phyloP scores from a whole-genome alignment of 2,113 vertebrate species.

The Chunga burmeisteri region DNA sequence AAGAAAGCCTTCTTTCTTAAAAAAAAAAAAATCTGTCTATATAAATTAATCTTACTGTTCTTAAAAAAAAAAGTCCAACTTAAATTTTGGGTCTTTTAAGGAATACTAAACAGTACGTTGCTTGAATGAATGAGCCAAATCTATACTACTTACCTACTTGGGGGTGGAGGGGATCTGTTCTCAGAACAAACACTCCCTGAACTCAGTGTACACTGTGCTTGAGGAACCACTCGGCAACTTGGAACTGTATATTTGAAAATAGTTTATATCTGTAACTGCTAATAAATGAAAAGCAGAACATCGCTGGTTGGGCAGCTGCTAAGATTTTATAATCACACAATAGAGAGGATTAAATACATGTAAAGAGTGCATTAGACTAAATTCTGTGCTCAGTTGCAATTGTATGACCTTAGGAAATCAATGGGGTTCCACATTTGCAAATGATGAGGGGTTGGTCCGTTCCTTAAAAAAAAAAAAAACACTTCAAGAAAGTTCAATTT shows the following conservation, averaged over 20 bases:
- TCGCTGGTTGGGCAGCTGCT: slow-evolving; percentile 12
- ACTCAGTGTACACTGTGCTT: neutral
- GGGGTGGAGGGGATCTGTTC: neutral
- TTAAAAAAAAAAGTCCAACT: neutral
- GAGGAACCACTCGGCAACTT: neutral
- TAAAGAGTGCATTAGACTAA: slow-evolving; percentile 40
- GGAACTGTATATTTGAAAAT: slow-evolving; percentile 18
- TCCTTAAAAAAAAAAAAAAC: neutral
- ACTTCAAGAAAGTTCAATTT: slow-evolving; percentile 1
- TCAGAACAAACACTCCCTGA: neutral
- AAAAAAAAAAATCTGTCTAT: neutral
- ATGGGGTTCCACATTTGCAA: slow-evolving; percentile 46
- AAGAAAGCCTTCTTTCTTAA: neutral
- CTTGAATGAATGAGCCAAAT: slow-evolving; percentile 10
- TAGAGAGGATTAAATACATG: slow-evolving; percentile 52
- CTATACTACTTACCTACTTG: slow-evolving; percentile 11
- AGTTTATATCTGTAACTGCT: slow-evolving; percentile 44
- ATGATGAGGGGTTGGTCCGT: neutral
- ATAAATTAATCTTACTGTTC: neutral
- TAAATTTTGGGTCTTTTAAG: neutral
- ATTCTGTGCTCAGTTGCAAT: slow-evolving; percentile 30
- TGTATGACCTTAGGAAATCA: slow-evolving; percentile 17
- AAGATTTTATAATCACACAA: slow-evolving; percentile 55
- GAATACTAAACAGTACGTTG: neutral
- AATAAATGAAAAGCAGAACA: slow-evolving; percentile 46